A percentile compares a stretch with the other conserved stretches of the same genome.
phyloP scores from a whole-genome alignment of 2,888 invertebrate genomes.

The Archips crataeganus region DNA sequence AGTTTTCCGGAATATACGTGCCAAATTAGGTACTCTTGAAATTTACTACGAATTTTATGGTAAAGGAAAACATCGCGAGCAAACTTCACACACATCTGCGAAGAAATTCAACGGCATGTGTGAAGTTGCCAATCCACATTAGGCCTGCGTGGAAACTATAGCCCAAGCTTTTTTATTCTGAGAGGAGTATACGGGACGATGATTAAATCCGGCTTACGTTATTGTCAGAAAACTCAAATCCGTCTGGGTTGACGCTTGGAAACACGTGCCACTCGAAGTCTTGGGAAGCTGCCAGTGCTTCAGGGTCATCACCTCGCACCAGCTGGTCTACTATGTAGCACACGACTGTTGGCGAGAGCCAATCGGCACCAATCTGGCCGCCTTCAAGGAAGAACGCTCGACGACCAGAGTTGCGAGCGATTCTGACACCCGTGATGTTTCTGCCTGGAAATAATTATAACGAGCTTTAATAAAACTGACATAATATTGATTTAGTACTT shows the following conservation, averaged over 20 bases:
- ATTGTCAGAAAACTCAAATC: slow-evolving; percentile 89
- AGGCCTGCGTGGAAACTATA: no score
- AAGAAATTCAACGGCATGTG: no score
- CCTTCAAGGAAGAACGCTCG: slow-evolving; percentile 71
- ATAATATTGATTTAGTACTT: no score
- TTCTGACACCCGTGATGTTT: slow-evolving; percentile 79
- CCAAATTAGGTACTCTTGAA: no score
- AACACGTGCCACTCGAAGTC: slow-evolving; percentile 91
- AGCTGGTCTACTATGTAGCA: slow-evolving; percentile 88
- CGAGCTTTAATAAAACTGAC: background rate
- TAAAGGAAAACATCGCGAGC: no score
- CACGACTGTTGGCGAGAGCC: slow-evolving; percentile 88
- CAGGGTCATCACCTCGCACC: slow-evolving; percentile 81
- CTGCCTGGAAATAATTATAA: slow-evolving; percentile 59
- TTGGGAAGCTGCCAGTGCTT: slow-evolving; percentile 78
- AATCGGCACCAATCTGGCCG: slow-evolving; percentile 91
- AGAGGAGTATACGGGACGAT: no score
- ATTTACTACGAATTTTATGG: no score
- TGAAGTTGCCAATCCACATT: no score
- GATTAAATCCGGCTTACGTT: slow-evolving; percentile 62
- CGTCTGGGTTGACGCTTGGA: slow-evolving; percentile 92
- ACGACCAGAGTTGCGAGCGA: slow-evolving; percentile 62
- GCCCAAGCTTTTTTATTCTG: no score
- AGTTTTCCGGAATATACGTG: no score
- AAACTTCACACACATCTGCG: no score